Evolutionary conservation across 2,888 invertebrate genomes (phyloP).

Genomic region (Clanis bilineata): DNA sequence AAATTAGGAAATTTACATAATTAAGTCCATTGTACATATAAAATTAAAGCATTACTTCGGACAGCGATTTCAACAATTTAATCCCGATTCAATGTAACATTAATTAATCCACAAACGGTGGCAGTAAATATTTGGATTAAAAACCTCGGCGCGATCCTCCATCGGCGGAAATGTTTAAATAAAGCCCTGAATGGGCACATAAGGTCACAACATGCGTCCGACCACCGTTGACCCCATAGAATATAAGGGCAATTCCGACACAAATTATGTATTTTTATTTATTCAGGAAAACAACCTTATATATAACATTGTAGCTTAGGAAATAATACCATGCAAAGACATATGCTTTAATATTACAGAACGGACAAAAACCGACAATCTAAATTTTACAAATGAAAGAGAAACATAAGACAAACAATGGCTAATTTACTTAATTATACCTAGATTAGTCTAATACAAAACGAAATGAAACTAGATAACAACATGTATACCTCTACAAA

Average conservation of each 20-base stretch:
- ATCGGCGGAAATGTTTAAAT: background rate
- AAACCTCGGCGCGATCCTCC: background rate
- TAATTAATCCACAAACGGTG: background rate
- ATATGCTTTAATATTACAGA: no score
- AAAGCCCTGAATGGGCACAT: background rate
- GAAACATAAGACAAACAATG: no score
- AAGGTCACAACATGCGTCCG: background rate
- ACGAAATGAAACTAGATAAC: no score
- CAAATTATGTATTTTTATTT: background rate
- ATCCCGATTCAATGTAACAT: background rate
- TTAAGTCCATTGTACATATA: background rate
- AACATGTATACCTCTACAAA: no score
- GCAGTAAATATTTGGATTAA: conserved; percentile 3
- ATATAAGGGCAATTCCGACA: no score
- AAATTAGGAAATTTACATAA: background rate
- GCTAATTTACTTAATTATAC: no score
- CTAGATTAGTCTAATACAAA: no score
- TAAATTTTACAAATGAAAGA: no score
- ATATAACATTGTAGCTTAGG: no score
- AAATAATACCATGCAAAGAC: no score
- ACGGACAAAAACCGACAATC: no score
- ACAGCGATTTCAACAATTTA: background rate
- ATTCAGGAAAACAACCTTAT: background rate
- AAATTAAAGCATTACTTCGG: no score
- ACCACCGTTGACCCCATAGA: background rate